Evolutionary conservation across 2,797 vertebrate genomes (phyloP), one percentile per base, ranked within the genome.

Genomic region (Paedocypris micromegethes): DNA sequence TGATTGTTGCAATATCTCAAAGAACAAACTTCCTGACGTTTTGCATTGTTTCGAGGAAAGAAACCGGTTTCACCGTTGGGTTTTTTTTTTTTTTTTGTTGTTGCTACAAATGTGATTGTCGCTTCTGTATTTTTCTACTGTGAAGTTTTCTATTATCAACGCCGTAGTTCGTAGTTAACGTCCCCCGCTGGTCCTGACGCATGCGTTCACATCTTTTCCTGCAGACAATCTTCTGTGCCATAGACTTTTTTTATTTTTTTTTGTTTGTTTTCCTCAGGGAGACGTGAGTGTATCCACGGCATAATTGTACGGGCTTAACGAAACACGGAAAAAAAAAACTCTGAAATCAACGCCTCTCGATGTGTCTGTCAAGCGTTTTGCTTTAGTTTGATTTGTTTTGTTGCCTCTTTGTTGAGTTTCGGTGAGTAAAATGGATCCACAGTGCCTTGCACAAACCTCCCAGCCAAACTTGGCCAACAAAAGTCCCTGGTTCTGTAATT

Each of bases 201-300:
- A 62, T 74, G 78, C 75, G 72, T 82, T 59, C 72, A 78, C 66
- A 65, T 75, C 79, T 68, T 77, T 55, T 57, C 61, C 63, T 78
- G 83, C 78, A 85, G 88, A 89, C 86, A 88, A 88, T 88, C 87
- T 84, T 86, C 80, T 85, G 88, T 90, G 88, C 89, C 90, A 91
- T 89, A 88, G 76, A 87, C 78, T 76, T 78, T 78, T 80, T 86
- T 86, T 88, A 82, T 85, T 84, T 23, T 23, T 23, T 23, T 23
- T 23, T 1, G 23, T 23, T 23, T 23, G 23, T 23, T 23, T 50
- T 78, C 79, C 85, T 88, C 84, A 86, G 85, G 86, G 84, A 86
- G 85, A 81, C 65, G 49, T 64, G 44, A 56, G 42, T 6, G 59
- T 38, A 56, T 63, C 46, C 40, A 64, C 59, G 3, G 41, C 59